Percentiles rank a stretch among this genome's conserved stretches.
These are phyloP conservation scores for Meloidogyne exigua DNA, from an alignment of 1,140 invertebrate species.

Conservation along the genomic window DNA sequence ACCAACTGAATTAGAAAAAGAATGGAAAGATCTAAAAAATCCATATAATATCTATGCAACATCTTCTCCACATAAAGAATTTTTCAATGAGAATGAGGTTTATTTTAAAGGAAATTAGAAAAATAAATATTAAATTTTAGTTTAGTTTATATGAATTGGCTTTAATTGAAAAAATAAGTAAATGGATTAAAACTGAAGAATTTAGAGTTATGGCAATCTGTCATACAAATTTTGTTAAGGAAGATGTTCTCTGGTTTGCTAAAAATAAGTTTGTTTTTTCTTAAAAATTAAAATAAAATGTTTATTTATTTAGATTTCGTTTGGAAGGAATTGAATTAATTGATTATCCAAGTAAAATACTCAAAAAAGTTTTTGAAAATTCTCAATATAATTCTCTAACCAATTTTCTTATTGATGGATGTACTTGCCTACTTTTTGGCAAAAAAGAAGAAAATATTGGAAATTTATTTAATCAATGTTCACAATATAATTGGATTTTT, in stretches of 20 bases:
- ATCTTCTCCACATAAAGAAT: constrained; percentile 5
- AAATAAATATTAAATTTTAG: constrained; percentile 2
- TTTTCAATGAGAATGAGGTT: not conserved
- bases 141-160: constrained; percentile 17
- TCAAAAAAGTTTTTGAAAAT: constrained; percentile 19
- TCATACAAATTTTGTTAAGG: constrained; percentile 7
- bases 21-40: constrained; percentile 11
- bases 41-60: constrained; percentile 21
- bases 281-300: not conserved
- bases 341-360: constrained; percentile 14
- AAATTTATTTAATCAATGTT: constrained; percentile 6
- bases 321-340: constrained; percentile 21
- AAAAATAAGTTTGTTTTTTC: constrained; percentile 16
- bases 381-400: not conserved
- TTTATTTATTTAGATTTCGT: constrained; percentile 15
- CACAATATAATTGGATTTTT: constrained; percentile 11
- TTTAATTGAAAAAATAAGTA: constrained; percentile 10
- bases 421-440: constrained; percentile 22
- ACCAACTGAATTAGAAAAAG: constrained; percentile 19
- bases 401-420: constrained; percentile 13
- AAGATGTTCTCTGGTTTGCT: constrained; percentile 19
- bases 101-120: not conserved
- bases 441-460: constrained; percentile 12
- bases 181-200: constrained; percentile 11
- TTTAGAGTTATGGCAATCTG: constrained; percentile 24